phyloP scores from a whole-genome alignment of 2,113 vertebrate genomes.

The Tonatia bakeri region DNA sequence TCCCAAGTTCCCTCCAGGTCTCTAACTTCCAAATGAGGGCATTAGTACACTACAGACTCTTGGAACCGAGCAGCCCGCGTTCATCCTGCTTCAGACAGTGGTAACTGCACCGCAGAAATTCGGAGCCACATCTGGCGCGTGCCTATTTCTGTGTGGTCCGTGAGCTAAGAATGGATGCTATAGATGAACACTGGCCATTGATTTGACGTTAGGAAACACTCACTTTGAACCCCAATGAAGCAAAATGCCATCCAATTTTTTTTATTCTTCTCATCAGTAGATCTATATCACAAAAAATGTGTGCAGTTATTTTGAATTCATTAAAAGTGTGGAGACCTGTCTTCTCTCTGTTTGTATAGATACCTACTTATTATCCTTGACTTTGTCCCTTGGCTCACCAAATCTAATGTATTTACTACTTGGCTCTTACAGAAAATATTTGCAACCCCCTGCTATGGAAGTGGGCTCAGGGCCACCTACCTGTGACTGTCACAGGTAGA shows the following conservation, averaged over 20 bases:
- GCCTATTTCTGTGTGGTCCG: neutral
- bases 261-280: neutral
- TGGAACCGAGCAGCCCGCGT: neutral
- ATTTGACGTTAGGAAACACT: neutral
- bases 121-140: neutral
- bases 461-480: neutral
- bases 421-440: neutral
- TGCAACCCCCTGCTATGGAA: neutral
- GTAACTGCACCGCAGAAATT: neutral
- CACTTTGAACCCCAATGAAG: neutral
- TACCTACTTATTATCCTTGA: neutral
- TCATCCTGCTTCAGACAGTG: neutral
- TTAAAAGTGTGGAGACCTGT: neutral
- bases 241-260: neutral
- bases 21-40: neutral
- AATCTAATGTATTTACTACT: neutral
- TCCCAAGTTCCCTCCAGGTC: neutral
- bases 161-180: neutral
- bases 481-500: neutral
- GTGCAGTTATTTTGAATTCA: neutral
- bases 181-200: neutral
- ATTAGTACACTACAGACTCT: neutral
- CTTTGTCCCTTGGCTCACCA: slow-evolving; percentile 3
- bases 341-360: neutral
- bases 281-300: neutral